Evolutionary conservation across 2,797 vertebrate genomes (phyloP), one percentile per base, ranked within the genome.

Genomic region (Peromyscus attwateri): DNA sequence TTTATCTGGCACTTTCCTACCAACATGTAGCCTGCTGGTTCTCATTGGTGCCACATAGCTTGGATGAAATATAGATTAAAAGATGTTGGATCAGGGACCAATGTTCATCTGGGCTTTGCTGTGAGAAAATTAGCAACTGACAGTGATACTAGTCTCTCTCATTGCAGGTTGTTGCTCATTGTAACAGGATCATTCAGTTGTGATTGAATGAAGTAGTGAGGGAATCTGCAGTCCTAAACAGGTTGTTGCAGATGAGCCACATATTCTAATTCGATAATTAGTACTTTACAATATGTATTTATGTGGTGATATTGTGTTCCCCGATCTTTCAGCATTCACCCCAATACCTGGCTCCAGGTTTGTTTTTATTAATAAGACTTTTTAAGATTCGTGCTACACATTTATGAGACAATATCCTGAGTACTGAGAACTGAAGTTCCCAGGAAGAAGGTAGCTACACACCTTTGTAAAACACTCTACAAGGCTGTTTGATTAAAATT

Each of bases 51-150:
- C 46, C 7, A 25, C 73, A 80, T 3, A 60, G 40, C 0, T 31
- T 46, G 25, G 37, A 68, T 29, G 73, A 88, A 97, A 76, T 19
- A 60, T 8, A 85, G 40, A 90, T 57, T 27, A 70, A 70, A 91
- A 81, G 46, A 87, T 73, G 11, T 3, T 37, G 31, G 76, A n/a
- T 92, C 4, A 85, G 9, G 52, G 16, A 91, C 29, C 57, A 87
- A 4, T 3, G 49, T 34, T 90, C 31, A 6, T 71, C 1, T 91
- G 0, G 37, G 37, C 34, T 71, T 91, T 88, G 14, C 3, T 57
- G 10, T 62, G 21, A 94, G 46, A 97, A 91, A 77, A 87, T 85
- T 55, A 77, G 46, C 23, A 23, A 25, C 17, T 82, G 46, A 76
- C 57, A 46, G 16, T 43, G 40, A 23, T n/a, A 60, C 0, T 31